Conservation (phyloP, 2,113 vertebrate genomes). For the Pontoporia blainvillei region DNA sequence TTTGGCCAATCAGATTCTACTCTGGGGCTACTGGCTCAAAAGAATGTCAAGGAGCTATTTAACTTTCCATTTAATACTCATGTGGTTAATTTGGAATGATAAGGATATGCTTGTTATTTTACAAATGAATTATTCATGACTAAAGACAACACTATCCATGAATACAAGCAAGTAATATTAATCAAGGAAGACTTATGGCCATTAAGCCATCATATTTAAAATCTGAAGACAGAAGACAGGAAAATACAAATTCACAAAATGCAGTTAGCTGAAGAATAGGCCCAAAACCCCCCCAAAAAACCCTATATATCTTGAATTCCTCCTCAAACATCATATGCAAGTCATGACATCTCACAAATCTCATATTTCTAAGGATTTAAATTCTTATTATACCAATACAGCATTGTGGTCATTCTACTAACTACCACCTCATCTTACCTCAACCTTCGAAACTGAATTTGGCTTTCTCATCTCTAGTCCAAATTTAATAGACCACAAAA, state of each 20-base stretch:
- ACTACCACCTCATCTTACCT: neutral
- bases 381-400: neutral
- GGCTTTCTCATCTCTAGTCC: neutral
- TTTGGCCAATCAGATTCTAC: constrained; percentile 15
- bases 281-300: neutral
- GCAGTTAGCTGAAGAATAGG: neutral
- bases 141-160: neutral
- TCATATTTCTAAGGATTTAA: neutral
- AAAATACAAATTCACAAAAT: neutral
- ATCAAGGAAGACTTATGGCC: neutral
- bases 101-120: constrained; percentile 30
- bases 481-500: neutral
- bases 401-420: neutral
- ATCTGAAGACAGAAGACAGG: neutral
- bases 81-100: constrained; percentile 47
- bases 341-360: neutral
- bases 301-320: neutral
- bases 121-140: constrained; percentile 64
- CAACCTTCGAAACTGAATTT: neutral
- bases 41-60: constrained; percentile 41
- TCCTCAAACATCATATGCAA: neutral
- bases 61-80: constrained; percentile 26
- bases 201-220: neutral
- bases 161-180: neutral
- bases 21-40: neutral